Conservation (phyloP, 2,113 vertebrate genomes). For the Marmota monax region DNA sequence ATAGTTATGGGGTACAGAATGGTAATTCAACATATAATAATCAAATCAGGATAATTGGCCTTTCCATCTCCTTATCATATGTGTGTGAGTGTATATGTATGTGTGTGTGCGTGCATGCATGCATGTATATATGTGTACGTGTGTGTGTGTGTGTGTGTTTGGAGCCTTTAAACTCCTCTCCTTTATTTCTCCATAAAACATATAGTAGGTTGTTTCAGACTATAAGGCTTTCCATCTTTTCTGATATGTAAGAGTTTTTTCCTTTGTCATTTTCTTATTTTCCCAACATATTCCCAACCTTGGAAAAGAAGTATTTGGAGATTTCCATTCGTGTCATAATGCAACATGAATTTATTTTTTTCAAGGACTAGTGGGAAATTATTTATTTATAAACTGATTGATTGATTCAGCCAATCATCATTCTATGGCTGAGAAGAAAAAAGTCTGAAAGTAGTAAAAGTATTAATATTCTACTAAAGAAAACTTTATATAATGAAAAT, state of each 20-base stretch:
- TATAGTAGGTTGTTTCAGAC: too few species aligned
- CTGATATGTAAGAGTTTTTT: neutral
- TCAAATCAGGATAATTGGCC: neutral
- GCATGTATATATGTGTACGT: neutral
- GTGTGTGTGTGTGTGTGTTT: neutral
- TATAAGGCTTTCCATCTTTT: neutral
- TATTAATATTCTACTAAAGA: neutral
- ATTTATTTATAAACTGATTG: neutral
- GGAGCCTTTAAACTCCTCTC: neutral
- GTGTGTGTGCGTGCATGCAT: too few species aligned
- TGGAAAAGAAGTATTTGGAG: neutral
- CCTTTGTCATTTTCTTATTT: neutral
- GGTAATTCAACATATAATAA: neutral
- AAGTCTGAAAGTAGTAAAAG: neutral
- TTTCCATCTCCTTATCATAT: neutral
- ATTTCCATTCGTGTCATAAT: neutral
- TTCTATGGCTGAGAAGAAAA: neutral
- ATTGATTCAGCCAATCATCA: neutral
- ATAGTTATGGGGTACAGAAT: neutral
- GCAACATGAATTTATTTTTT: neutral
- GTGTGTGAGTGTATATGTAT: neutral
- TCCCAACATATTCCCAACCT: neutral
- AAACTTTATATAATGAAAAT: neutral
- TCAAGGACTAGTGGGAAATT: neutral
- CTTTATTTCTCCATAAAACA: neutral